A percentile compares a stretch with the other conserved stretches of the same genome.
phyloP scores from a whole-genome alignment of 2,797 vertebrate species.

The Fratercula arctica region DNA sequence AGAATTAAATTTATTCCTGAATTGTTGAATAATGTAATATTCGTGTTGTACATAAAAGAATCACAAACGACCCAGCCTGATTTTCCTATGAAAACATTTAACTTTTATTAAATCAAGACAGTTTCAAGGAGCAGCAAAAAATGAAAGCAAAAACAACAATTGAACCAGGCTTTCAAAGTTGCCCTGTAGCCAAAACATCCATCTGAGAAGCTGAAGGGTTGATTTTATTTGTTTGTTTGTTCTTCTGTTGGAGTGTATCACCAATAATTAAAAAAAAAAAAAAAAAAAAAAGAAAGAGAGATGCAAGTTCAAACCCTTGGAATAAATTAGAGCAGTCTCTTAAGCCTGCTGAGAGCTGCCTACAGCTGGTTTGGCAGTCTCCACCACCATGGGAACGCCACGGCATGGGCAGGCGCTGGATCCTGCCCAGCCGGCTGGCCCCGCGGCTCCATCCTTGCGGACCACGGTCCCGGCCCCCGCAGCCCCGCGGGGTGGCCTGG shows the following conservation, averaged over 20 bases:
- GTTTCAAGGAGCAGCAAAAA: constrained; percentile 40
- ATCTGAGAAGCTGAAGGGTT: constrained; percentile 29
- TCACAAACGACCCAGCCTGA: constrained; percentile 49
- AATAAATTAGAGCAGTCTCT: neutral
- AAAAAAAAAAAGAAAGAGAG: neutral
- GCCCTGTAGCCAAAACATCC: constrained; percentile 57
- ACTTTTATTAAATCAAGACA: constrained; percentile 67
- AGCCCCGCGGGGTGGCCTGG: accelerated
- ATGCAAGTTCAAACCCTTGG: neutral
- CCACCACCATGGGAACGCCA: accelerated
- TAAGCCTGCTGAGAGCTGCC: neutral
- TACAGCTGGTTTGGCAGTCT: neutral
- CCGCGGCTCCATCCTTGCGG: neutral
- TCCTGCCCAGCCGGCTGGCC: neutral
- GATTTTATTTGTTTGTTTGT: constrained; percentile 52
- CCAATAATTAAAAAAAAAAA: constrained; percentile 29
- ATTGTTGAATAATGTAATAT: constrained; percentile 61
- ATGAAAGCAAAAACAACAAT: constrained; percentile 19
- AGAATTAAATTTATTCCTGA: constrained; percentile 34
- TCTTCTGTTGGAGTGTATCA: constrained; percentile 32
- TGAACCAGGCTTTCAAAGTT: constrained; percentile 34
- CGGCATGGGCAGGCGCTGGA: accelerated
- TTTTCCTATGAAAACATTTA: constrained; percentile 64
- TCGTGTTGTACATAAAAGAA: constrained; percentile 54
- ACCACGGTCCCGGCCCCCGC: accelerated